Percentiles rank a stretch among this genome's conserved stretches.
Conservation (phyloP, 2,113 vertebrate species). For the Phoenicopterus ruber region DNA sequence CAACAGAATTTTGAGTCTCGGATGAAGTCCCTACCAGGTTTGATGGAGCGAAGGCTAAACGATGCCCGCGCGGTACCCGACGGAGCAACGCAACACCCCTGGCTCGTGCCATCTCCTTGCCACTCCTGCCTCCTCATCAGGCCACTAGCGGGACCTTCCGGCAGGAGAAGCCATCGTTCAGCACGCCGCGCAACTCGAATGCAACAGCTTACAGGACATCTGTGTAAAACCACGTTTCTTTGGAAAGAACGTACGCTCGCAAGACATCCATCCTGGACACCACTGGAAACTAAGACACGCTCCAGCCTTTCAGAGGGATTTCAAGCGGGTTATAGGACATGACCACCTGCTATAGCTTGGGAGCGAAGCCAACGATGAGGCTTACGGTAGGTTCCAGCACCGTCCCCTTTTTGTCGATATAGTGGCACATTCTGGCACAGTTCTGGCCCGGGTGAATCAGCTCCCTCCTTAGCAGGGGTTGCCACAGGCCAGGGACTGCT, state of each 20-base stretch:
- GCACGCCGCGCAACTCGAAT: rapidly evolving
- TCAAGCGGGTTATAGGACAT: not conserved
- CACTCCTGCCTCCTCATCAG: not conserved
- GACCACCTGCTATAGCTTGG: not conserved
- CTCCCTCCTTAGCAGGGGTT: not conserved
- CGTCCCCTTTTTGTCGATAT: not conserved
- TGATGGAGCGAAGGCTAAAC: not conserved
- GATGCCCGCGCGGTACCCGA: not conserved
- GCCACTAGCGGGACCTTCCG: not conserved
- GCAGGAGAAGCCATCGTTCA: not conserved
- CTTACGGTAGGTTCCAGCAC: not conserved
- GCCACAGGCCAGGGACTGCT: not conserved
- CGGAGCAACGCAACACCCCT: rapidly evolving
- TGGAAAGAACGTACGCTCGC: rapidly evolving
- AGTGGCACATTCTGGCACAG: not conserved
- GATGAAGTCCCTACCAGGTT: not conserved
- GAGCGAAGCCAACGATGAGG: not conserved
- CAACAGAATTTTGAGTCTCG: not conserved
- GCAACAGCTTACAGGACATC: not conserved
- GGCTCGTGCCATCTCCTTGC: not conserved
- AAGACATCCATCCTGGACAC: not conserved
- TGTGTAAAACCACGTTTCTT: rapidly evolving
- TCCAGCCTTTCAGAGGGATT: not conserved
- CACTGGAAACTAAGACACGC: not conserved
- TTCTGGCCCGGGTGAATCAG: not conserved